Conservation (phyloP, 2,797 vertebrate species). For the Graptemys geographica region DNA sequence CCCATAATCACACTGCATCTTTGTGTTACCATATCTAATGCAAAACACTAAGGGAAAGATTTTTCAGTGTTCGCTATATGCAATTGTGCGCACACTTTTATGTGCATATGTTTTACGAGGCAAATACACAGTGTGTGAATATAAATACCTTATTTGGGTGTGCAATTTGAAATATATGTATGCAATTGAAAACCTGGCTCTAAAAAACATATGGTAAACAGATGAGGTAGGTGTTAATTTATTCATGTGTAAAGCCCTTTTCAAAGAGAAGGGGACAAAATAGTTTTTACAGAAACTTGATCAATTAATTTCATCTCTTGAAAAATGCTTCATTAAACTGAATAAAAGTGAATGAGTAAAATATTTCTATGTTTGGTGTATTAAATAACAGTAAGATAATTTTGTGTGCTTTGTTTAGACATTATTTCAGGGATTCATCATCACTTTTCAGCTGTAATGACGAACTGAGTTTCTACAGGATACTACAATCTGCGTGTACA, state of each 20-base stretch:
- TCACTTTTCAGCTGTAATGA: neutral
- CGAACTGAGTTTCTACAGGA: neutral
- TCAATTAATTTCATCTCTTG: slow-evolving; percentile 13
- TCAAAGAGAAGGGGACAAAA: neutral
- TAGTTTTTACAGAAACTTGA: neutral
- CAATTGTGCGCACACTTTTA: neutral
- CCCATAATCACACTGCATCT: neutral
- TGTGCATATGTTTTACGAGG: neutral
- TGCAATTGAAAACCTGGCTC: neutral
- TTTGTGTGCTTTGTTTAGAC: neutral
- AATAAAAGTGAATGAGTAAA: neutral
- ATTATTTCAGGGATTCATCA: neutral
- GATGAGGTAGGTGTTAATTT: neutral
- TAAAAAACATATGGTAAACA: neutral
- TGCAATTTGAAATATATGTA: neutral
- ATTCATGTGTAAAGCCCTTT: neutral
- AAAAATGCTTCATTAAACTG: slow-evolving; percentile 31
- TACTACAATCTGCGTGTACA: neutral
- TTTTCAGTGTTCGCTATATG: neutral
- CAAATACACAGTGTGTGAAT: neutral
- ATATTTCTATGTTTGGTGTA: slow-evolving; percentile 7
- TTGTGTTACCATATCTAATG: neutral
- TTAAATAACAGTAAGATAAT: neutral
- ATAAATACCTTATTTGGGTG: neutral
- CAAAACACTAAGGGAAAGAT: neutral